Evolutionary conservation across 2,113 vertebrate genomes (phyloP).

Genomic region (Chionis minor): DNA sequence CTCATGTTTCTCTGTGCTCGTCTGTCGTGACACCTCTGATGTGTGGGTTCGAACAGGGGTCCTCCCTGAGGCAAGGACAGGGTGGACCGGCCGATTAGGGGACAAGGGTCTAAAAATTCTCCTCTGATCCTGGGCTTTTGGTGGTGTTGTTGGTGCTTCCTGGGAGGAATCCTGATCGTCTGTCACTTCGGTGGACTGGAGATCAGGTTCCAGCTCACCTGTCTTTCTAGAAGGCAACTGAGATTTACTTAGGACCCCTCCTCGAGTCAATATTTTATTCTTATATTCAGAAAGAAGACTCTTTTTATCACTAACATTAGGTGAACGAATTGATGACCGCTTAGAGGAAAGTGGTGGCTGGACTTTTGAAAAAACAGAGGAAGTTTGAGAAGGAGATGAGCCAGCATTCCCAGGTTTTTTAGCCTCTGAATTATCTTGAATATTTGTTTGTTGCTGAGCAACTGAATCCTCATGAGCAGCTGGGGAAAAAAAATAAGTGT

Average conservation of each 20-base stretch:
- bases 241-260: conserved; percentile 36
- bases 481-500: conserved; percentile 53
- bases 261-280: conserved; percentile 58
- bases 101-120: conserved; percentile 71
- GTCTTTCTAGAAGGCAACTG: conserved; percentile 47
- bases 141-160: background rate
- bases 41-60: conserved; percentile 57
- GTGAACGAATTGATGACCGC: background rate
- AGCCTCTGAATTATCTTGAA: conserved; percentile 48
- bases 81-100: conserved; percentile 76
- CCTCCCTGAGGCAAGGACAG: conserved; percentile 76
- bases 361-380: conserved; percentile 35
- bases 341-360: conserved; percentile 25
- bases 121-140: conserved; percentile 54
- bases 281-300: conserved; percentile 66
- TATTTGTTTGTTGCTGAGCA: conserved; percentile 55
- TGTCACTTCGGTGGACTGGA: conserved; percentile 63
- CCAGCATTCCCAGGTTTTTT: conserved; percentile 36
- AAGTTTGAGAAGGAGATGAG: conserved; percentile 48
- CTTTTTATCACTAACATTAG: conserved; percentile 42
- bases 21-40: background rate
- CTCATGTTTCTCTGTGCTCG: background rate
- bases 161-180: background rate
- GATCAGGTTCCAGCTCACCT: conserved; percentile 20
- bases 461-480: conserved; percentile 69